Conservation (phyloP, 1,140 invertebrate species). For the Aphaenogaster ashmeadi region DNA sequence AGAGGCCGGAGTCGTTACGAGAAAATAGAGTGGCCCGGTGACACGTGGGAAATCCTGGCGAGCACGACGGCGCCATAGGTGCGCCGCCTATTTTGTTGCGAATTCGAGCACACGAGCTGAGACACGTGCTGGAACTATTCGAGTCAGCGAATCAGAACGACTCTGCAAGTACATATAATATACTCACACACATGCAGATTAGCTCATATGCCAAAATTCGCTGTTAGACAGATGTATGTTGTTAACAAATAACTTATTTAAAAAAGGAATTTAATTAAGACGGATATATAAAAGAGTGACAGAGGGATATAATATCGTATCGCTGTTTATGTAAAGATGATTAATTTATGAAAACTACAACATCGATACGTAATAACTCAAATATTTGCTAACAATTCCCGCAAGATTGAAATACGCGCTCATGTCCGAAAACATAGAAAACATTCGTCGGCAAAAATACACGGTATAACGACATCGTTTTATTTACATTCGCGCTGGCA, state of each 20-base stretch:
- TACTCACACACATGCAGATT: constrained; percentile 20
- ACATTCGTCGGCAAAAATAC: neutral
- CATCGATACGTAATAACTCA: neutral
- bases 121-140: constrained; percentile 44
- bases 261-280: neutral
- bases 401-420: neutral
- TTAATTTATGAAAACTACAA: neutral
- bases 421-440: neutral
- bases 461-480: neutral
- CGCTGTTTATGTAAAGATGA: neutral
- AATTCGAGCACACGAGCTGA: constrained; percentile 59
- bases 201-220: neutral
- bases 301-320: neutral
- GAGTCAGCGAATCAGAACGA: constrained; percentile 40
- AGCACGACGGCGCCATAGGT: constrained; percentile 54
- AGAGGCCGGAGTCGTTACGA: constrained; percentile 64
- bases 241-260: constrained; percentile 8
- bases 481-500: constrained; percentile 24
- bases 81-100: constrained; percentile 57
- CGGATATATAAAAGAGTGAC: neutral
- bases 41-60: constrained; percentile 76
- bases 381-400: constrained; percentile 11
- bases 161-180: neutral
- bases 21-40: constrained; percentile 75
- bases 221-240: neutral